These are phyloP conservation scores for Epinotia bilunana DNA, from an alignment of 2,888 invertebrate genomes.

Conservation along the genomic window DNA sequence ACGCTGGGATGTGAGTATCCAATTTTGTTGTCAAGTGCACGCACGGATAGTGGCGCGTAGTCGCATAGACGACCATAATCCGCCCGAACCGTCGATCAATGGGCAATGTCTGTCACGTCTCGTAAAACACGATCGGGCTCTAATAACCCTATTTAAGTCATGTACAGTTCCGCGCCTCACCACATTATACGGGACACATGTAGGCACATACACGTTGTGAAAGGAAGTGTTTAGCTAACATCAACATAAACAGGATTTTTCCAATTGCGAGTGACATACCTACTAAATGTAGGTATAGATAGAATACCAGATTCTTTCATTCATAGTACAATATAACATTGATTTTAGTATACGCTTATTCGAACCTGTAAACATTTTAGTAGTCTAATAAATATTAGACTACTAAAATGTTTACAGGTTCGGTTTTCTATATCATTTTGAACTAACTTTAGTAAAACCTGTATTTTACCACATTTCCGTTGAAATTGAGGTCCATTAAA, in stretches of 20 bases:
- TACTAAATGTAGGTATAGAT: neutral
- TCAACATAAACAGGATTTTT: neutral
- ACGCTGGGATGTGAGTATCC: slow-evolving; percentile 56
- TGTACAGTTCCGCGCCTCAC: neutral
- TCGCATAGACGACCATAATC: slow-evolving; percentile 48
- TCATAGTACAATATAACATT: no score
- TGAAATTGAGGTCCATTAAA: slow-evolving; percentile 25
- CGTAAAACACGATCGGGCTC: slow-evolving; percentile 10
- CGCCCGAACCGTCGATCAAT: slow-evolving; percentile 55
- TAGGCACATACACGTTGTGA: neutral
- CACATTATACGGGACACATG: neutral
- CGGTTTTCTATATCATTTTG: neutral
- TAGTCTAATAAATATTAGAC: no score
- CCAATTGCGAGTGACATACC: neutral
- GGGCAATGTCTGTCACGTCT: slow-evolving; percentile 47
- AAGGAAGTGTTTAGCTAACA: neutral
- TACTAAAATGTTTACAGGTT: neutral
- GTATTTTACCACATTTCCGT: neutral
- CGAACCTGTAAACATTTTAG: no score
- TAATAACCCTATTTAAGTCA: slow-evolving; percentile 18
- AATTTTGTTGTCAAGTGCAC: slow-evolving; percentile 75
- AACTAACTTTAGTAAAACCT: neutral
- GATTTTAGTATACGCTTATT: neutral
- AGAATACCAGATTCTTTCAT: neutral
- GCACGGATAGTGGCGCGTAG: slow-evolving; percentile 50